phyloP scores from a whole-genome alignment of 1,140 invertebrate genomes.

The Latrodectus geometricus region DNA sequence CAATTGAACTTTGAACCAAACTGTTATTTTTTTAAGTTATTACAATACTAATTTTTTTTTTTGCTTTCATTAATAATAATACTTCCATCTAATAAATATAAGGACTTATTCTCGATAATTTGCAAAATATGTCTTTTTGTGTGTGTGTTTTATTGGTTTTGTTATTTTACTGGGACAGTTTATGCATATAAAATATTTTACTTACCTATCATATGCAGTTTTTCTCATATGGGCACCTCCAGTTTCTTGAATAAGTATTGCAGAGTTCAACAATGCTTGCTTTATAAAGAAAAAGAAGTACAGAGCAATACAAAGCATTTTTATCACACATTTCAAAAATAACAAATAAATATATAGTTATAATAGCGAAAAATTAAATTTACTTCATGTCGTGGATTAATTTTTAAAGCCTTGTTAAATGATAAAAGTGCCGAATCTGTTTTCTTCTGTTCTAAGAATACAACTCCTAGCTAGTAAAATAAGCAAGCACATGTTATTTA shows the following conservation, averaged over 20 bases:
- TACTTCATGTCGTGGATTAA: constrained; percentile 87
- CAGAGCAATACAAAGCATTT: too few species aligned
- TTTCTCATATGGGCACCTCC: constrained; percentile 66
- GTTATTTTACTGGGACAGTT: neutral
- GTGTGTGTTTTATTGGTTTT: neutral
- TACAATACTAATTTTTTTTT: too few species aligned
- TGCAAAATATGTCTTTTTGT: neutral
- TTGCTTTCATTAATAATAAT: too few species aligned
- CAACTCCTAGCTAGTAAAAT: constrained; percentile 85
- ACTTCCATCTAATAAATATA: too few species aligned
- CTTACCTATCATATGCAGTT: constrained; percentile 44
- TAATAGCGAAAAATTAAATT: neutral
- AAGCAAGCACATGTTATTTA: too few species aligned
- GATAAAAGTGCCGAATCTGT: constrained; percentile 89
- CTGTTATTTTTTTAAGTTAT: too few species aligned
- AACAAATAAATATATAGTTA: too few species aligned
- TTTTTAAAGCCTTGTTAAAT: constrained; percentile 90
- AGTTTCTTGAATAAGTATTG: constrained; percentile 84
- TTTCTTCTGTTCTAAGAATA: constrained; percentile 92
- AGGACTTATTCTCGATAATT: too few species aligned
- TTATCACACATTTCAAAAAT: too few species aligned
- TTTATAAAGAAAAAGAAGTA: constrained; percentile 69
- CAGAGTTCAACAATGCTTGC: constrained; percentile 94
- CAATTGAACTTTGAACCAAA: too few species aligned
- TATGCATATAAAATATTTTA: neutral